Evolutionary conservation across 2,113 vertebrate genomes (phyloP).

Genomic region (Falco punctatus): DNA sequence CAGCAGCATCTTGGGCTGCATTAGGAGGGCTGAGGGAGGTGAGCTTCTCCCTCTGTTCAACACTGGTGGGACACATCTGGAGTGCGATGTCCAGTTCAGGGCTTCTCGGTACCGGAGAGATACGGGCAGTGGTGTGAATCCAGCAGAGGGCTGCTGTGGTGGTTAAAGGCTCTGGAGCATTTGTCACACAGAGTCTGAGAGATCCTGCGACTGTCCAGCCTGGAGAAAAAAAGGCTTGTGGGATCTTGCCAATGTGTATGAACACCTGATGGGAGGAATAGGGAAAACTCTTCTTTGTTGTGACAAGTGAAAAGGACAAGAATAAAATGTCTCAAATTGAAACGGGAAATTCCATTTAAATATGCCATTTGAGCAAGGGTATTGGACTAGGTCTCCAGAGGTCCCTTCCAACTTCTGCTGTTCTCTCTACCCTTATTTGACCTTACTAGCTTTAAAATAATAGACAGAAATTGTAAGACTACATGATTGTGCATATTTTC

Average conservation of each 20-base stretch:
- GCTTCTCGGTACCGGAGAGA: background rate
- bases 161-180: background rate
- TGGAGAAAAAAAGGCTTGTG: background rate
- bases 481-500: background rate
- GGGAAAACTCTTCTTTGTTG: background rate
- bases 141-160: background rate
- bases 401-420: background rate
- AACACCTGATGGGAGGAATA: background rate
- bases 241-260: background rate
- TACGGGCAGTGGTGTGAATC: background rate
- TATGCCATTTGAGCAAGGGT: background rate
- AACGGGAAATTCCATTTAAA: background rate
- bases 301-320: background rate
- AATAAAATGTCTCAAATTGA: background rate
- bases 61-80: background rate
- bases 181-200: background rate
- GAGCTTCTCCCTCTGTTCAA: background rate
- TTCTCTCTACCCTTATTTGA: background rate
- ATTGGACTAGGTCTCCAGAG: background rate
- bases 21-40: background rate
- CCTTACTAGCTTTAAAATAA: background rate
- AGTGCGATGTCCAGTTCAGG: background rate
- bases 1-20: background rate
- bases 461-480: background rate
- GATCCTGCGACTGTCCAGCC: background rate